Evolutionary conservation across 2,888 invertebrate species (phyloP).

Genomic region (Cartodere bifasciata): DNA sequence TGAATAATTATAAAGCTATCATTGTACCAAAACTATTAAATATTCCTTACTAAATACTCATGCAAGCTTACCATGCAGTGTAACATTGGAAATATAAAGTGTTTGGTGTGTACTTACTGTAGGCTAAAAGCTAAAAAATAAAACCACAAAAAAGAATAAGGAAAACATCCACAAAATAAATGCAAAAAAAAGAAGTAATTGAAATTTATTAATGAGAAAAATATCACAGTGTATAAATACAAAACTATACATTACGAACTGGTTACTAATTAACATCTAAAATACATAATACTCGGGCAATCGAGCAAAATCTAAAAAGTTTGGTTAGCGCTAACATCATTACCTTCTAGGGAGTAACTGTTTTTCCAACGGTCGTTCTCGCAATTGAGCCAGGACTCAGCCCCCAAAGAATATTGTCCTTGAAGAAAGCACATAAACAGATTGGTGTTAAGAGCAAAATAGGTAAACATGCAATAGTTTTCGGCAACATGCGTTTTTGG

Average conservation of each 20-base stretch:
- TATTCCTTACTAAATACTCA: too few relatives aligned
- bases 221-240: constrained; percentile 26
- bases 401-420: constrained; percentile 79
- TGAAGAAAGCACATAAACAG: constrained; percentile 17
- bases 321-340: constrained; percentile 28
- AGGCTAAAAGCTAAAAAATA: too few relatives aligned
- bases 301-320: constrained; percentile 18
- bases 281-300: constrained; percentile 7
- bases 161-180: constrained; percentile 22
- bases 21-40: too few relatives aligned
- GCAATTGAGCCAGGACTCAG: constrained; percentile 81
- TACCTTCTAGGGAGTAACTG: constrained; percentile 71
- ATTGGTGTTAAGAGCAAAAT: background rate
- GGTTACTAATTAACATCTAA: constrained; percentile 6
- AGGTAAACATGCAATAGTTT: background rate
- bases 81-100: too few relatives aligned
- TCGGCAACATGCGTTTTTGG: background rate
- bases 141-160: constrained; percentile 21
- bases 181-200: constrained; percentile 26
- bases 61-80: too few relatives aligned
- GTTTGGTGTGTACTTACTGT: too few relatives aligned
- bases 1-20: too few relatives aligned
- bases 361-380: constrained; percentile 83
- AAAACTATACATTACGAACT: too few relatives aligned
- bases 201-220: constrained; percentile 16